Percentiles rank a stretch among this genome's conserved stretches.
Evolutionary conservation across 2,888 invertebrate species (phyloP).

Genomic region (Drepana falcataria): DNA sequence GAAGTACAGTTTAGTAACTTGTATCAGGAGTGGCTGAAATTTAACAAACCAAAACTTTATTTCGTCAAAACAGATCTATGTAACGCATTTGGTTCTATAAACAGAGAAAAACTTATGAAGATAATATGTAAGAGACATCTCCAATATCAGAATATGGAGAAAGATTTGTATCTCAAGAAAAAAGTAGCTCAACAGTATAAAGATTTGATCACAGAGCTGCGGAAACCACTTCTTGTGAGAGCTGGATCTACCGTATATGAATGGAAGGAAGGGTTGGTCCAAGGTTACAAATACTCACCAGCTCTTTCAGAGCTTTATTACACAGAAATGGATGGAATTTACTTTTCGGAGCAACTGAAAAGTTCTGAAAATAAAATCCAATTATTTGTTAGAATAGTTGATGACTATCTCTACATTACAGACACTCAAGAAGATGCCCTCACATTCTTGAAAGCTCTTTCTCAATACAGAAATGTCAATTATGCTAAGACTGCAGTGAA

Average conservation of each 20-base stretch:
- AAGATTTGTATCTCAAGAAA: conserved; percentile 39
- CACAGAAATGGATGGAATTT: conserved; percentile 50
- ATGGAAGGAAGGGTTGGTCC: conserved; percentile 68
- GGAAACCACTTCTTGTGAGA: conserved; percentile 57
- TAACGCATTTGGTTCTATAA: conserved; percentile 73
- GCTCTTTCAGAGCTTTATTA: conserved; percentile 70
- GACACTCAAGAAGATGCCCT: conserved; percentile 54
- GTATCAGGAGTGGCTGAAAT: conserved; percentile 45
- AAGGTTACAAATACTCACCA: conserved; percentile 73
- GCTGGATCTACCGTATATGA: conserved; percentile 66
- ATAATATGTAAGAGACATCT: conserved; percentile 48
- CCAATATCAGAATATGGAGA: conserved; percentile 41
- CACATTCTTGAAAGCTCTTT: conserved; percentile 50
- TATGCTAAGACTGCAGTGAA: conserved; percentile 62
- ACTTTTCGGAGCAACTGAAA: conserved; percentile 43
- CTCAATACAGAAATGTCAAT: conserved; percentile 64
- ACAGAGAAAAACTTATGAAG: conserved; percentile 47
- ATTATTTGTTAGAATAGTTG: conserved; percentile 63
- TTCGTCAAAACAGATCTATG: conserved; percentile 69
- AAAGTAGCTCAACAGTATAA: conserved; percentile 49
- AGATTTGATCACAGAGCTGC: conserved; percentile 54
- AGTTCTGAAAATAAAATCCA: conserved; percentile 31
- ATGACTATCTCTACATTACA: conserved; percentile 71
- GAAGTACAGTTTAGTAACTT: conserved; percentile 45
- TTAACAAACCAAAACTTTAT: conserved; percentile 57